phyloP scores from a whole-genome alignment of 2,888 invertebrate genomes.

The Elmis aenea region DNA sequence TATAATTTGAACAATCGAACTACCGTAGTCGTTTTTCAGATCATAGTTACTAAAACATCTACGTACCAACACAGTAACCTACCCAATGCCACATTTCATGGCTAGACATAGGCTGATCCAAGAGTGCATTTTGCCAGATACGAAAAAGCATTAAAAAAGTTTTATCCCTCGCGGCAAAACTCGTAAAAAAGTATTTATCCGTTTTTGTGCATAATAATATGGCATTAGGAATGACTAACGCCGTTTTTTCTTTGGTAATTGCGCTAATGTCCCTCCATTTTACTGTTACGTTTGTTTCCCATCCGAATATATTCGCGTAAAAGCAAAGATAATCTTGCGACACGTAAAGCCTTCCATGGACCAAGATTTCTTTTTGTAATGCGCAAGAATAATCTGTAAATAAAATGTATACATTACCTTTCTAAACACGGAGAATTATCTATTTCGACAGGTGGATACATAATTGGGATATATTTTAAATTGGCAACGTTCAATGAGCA shows the following conservation, averaged over 20 bases:
- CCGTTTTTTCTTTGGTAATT: slow-evolving; percentile 93
- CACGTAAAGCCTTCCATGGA: slow-evolving; percentile 92
- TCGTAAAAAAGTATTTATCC: slow-evolving; percentile 91
- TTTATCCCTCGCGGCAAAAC: slow-evolving; percentile 91
- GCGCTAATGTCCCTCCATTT: slow-evolving; percentile 88
- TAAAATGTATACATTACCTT: slow-evolving; percentile 19
- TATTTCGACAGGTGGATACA: too few relatives aligned
- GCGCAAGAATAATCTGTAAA: slow-evolving; percentile 94
- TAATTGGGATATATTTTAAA: too few relatives aligned
- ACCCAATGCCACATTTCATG: slow-evolving; percentile 89
- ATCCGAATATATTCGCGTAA: slow-evolving; percentile 95
- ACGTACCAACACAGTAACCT: slow-evolving; percentile 11
- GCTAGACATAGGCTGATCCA: slow-evolving; percentile 79
- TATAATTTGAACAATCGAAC: too few relatives aligned
- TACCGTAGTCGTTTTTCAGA: too few relatives aligned
- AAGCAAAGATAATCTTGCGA: slow-evolving; percentile 95
- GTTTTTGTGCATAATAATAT: slow-evolving; percentile 76
- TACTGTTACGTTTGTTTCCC: slow-evolving; percentile 85
- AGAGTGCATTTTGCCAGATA: slow-evolving; percentile 92
- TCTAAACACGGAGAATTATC: too few relatives aligned
- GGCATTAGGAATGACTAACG: slow-evolving; percentile 93
- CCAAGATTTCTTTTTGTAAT: slow-evolving; percentile 90
- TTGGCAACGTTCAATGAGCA: background rate
- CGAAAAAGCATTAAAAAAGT: slow-evolving; percentile 92
- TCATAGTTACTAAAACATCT: too few relatives aligned